Evolutionary conservation across 2,797 vertebrate genomes (phyloP).

Genomic region (Trematocara caparti): DNA sequence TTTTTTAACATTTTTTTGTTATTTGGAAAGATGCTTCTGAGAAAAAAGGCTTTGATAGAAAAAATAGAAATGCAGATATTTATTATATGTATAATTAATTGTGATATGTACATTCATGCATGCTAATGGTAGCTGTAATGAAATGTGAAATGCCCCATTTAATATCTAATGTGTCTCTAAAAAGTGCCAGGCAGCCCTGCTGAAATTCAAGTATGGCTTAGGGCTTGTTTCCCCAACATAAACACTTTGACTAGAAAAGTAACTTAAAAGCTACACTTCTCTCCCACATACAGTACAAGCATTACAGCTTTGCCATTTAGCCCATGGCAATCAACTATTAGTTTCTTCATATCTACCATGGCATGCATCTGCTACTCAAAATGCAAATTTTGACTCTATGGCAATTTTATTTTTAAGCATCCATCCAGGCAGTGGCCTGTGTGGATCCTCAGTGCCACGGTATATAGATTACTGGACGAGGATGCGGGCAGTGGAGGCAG

Average conservation of each 20-base stretch:
- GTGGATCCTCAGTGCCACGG: slow-evolving; percentile 27
- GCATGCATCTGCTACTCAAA: slow-evolving; percentile 63
- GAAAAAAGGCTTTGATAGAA: not conserved
- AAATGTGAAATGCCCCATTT: slow-evolving; percentile 47
- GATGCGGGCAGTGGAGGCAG: slow-evolving; percentile 53
- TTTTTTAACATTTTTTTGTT: not conserved
- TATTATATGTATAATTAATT: slow-evolving; percentile 31
- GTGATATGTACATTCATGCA: slow-evolving; percentile 29
- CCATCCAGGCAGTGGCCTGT: slow-evolving; percentile 4
- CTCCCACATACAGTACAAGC: slow-evolving; percentile 21
- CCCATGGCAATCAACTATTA: slow-evolving; percentile 45
- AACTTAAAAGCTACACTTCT: slow-evolving; percentile 39
- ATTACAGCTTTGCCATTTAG: slow-evolving; percentile 26
- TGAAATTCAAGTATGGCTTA: slow-evolving; percentile 43
- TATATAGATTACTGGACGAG: slow-evolving; percentile 67
- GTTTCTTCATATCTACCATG: slow-evolving; percentile 47
- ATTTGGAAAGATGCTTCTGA: not conserved
- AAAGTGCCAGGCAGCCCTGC: slow-evolving; percentile 17
- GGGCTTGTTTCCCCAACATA: slow-evolving; percentile 40
- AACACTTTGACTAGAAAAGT: slow-evolving; percentile 45
- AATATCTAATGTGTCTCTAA: slow-evolving; percentile 45
- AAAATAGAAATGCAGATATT: not conserved
- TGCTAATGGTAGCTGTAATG: slow-evolving; percentile 37
- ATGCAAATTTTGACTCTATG: slow-evolving; percentile 62
- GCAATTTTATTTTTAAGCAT: slow-evolving; percentile 48